Base-by-base conservation (phyloP, 2,113 vertebrate genomes). In the Anguilla japonica region DNA sequence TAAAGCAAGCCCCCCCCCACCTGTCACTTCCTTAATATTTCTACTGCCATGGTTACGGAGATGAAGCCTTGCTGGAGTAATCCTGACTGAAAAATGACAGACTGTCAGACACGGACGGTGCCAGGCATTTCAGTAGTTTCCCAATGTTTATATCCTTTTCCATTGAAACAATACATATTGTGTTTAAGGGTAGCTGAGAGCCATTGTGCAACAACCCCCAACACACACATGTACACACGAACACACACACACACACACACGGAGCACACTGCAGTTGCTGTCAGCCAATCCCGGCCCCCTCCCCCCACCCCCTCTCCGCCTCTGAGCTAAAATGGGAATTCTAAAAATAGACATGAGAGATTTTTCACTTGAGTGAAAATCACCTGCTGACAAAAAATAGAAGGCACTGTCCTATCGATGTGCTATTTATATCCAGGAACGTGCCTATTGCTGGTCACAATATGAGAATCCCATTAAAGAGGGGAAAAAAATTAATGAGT, bases 371-470 rank as follows among this genome's bases (percentile, higher is more conserved):
- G 86, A 90, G 90, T 91, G 90, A 87, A 89, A 93, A 94, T 89
- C 92, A 95, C 95, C 95, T 95, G 89, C 91, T 91, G 92, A 90
- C 91, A 92, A 93, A 91, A 95, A 94, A 95, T 95, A 95, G 93
- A 88, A 90, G 85, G 71, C 56, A 85, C 83, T 41, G 88, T 91
- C 87, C 88, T 88, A 88, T 92, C 57, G 18, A 92, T 91, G 9
- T 71, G 87, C 91, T 96, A 95, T 95, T 95, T 94, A 91, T 94
- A 93, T 87, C 89, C 71, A 46, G 87, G 88, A 89, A 92, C 89
- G 89, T 88, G 85, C 89, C 88, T 90, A 86, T 88, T 90, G 90
- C 87, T 87, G 88, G 87, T 71, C 87, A 89, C 81, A 29, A 86
- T 84, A 63, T 90, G 90, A 89, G 87, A 92, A 79, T 87, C 34